A percentile compares a stretch with the other conserved stretches of the same genome.
phyloP scores from a whole-genome alignment of 1,140 invertebrate genomes.

The Penaeus chinensis region DNA sequence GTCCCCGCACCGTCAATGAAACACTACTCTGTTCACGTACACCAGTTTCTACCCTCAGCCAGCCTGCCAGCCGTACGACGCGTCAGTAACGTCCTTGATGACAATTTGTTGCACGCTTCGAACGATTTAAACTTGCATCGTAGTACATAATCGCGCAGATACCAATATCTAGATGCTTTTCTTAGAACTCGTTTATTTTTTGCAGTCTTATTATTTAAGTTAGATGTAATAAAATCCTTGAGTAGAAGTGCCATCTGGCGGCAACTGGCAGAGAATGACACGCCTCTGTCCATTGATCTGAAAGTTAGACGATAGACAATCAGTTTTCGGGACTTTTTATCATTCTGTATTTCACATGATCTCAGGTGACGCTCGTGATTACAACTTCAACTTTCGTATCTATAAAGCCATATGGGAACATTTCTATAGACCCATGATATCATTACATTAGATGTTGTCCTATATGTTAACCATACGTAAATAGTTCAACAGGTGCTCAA shows the following conservation, averaged over 20 bases:
- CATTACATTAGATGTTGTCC: no score
- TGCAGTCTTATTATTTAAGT: no score
- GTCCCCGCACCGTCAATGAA: constrained; percentile 26
- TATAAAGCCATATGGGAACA: no score
- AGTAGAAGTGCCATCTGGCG: constrained; percentile 15
- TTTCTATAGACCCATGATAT: background rate
- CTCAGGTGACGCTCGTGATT: no score
- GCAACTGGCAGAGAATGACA: constrained; percentile 22
- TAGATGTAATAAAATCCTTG: no score
- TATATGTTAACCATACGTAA: constrained; percentile 6
- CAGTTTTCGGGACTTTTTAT: background rate
- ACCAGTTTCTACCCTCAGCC: constrained; percentile 6
- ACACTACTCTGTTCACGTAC: constrained; percentile 23
- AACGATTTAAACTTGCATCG: no score
- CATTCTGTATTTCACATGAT: background rate
- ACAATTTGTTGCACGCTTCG: no score
- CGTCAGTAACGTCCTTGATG: no score
- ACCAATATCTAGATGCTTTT: no score
- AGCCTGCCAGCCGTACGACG: constrained; percentile 12
- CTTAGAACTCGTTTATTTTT: no score
- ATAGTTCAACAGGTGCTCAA: constrained; percentile 25
- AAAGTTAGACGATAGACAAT: constrained; percentile 31
- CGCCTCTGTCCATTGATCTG: constrained; percentile 36
- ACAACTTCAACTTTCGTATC: no score
- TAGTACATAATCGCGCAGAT: no score